These are phyloP conservation scores for Poecile montanus DNA, from an alignment of 2,797 vertebrate genomes.

Conservation along the genomic window DNA sequence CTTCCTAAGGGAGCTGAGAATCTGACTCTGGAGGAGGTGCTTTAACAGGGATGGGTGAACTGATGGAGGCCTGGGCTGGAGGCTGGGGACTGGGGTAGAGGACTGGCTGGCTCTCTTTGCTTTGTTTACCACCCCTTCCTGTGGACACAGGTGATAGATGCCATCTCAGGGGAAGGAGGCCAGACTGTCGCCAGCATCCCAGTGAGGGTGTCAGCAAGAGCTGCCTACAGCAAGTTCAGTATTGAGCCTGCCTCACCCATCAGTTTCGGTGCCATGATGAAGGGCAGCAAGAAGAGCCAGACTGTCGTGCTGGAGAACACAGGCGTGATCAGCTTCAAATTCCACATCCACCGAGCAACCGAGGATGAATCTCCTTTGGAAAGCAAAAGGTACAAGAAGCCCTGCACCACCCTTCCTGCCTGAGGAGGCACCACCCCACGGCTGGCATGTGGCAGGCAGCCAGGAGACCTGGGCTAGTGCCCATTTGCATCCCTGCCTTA, in stretches of 20 bases:
- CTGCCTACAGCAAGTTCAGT: conserved; percentile 77
- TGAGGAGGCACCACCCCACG: not conserved
- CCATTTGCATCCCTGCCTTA: not conserved
- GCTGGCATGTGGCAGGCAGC: not conserved
- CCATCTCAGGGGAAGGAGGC: conserved; percentile 70
- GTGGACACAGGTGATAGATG: conserved; percentile 84
- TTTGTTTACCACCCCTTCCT: not conserved
- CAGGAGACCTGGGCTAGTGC: not conserved
- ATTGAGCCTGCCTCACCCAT: conserved; percentile 81
- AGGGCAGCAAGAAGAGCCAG: conserved; percentile 75
- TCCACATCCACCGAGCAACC: conserved; percentile 69
- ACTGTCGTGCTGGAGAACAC: conserved; percentile 85
- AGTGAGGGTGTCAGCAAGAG: conserved; percentile 74
- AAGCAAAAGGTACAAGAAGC: conserved; percentile 75
- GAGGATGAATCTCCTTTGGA: conserved; percentile 8
- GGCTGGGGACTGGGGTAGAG: not conserved
- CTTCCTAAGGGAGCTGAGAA: not conserved
- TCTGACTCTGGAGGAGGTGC: not conserved
- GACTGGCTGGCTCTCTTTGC: not conserved
- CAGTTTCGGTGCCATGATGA: conserved; percentile 84
- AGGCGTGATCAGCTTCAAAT: conserved; percentile 80
- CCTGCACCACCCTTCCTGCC: not conserved
- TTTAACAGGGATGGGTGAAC: not conserved
- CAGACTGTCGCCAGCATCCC: conserved; percentile 79
- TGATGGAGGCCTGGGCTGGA: not conserved